These are phyloP conservation scores for Sinocyclocheilus grahami DNA, from an alignment of 2,113 vertebrate species.

Conservation along the genomic window DNA sequence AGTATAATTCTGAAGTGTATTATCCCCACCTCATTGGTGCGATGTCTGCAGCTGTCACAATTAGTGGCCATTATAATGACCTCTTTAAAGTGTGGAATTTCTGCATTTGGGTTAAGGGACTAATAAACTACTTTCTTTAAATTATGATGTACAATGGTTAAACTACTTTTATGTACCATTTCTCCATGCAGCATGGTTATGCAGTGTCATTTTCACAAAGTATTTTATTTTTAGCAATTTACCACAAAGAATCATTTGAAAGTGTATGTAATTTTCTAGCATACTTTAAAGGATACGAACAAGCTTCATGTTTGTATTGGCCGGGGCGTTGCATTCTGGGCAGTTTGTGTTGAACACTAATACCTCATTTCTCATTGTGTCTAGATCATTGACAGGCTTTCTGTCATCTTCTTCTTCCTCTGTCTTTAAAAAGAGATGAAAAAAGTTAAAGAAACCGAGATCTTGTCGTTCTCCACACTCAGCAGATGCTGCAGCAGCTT, in stretches of 20 bases:
- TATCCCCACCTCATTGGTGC: conserved; percentile 87
- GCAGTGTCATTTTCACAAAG: not conserved
- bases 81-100: conserved; percentile 97
- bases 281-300: conserved; percentile 85
- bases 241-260: not conserved
- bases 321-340: conserved; percentile 88
- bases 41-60: conserved; percentile 89
- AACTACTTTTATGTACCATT: not conserved
- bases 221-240: not conserved
- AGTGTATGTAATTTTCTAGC: not conserved
- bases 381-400: conserved; percentile 62
- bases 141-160: not conserved
- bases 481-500: not conserved
- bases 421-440: conserved; percentile 55
- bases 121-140: not conserved
- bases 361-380: conserved; percentile 87
- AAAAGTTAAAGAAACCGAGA: not conserved
- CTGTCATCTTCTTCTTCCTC: conserved; percentile 59
- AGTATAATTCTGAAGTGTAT: not conserved
- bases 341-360: conserved; percentile 93
- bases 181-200: not conserved
- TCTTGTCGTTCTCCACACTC: not conserved
- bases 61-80: conserved; percentile 97
- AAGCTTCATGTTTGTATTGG: conserved; percentile 95
- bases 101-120: conserved; percentile 72